phyloP scores from a whole-genome alignment of 2,797 vertebrate species.

The Peromyscus attwateri region DNA sequence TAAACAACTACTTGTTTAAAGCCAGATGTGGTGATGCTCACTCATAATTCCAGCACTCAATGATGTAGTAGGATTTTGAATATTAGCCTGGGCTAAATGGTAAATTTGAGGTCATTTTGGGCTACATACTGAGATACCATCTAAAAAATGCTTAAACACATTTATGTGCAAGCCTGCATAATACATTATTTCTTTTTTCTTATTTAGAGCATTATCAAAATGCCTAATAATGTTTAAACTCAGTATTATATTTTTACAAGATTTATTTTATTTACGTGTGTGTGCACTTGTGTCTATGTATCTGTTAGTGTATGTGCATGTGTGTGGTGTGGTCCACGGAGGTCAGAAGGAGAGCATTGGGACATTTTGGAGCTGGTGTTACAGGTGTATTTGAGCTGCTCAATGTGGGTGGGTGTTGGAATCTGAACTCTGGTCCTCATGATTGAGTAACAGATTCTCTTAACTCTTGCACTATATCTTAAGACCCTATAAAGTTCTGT shows the following conservation, averaged over 20 bases:
- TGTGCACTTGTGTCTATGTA: not conserved
- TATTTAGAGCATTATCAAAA: slow-evolving; percentile 40
- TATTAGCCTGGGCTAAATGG: not conserved
- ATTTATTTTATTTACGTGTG: not conserved
- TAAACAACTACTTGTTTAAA: not conserved
- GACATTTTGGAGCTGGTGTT: not conserved
- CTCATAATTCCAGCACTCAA: not conserved
- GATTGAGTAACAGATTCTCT: not conserved
- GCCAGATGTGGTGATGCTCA: not conserved
- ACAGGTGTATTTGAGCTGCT: not conserved
- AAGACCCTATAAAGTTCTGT: not conserved
- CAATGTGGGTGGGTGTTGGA: not conserved
- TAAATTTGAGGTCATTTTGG: not conserved
- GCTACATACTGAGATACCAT: not conserved
- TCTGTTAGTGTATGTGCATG: not conserved
- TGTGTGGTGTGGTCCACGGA: not conserved
- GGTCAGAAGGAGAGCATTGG: not conserved
- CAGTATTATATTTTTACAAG: slow-evolving; percentile 3
- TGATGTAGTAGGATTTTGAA: not conserved
- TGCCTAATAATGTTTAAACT: not conserved
- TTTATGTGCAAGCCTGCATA: slow-evolving; percentile 14
- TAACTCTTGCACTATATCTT: not conserved
- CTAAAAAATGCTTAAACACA: not conserved
- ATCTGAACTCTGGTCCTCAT: not conserved
- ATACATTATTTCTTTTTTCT: slow-evolving; percentile 38